These are phyloP conservation scores for Hypomesus transpacificus DNA, from an alignment of 2,113 vertebrate species.

Conservation along the genomic window DNA sequence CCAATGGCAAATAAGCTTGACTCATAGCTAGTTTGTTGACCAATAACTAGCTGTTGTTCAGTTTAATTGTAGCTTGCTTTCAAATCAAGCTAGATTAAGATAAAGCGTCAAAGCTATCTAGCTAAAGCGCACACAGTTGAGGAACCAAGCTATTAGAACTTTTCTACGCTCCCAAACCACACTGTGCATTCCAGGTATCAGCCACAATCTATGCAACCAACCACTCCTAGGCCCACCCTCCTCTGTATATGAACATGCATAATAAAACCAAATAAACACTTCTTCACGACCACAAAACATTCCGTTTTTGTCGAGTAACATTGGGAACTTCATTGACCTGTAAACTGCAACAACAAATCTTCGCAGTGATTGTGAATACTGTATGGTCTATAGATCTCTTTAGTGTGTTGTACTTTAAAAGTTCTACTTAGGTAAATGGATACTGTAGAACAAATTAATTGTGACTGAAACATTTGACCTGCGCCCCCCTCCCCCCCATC, in stretches of 20 bases:
- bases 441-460: neutral
- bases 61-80: no score
- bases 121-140: no score
- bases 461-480: neutral
- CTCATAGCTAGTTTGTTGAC: no score
- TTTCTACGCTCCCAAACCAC: neutral
- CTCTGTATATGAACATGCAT: neutral
- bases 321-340: conserved; percentile 13
- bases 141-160: no score
- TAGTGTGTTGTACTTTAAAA: neutral
- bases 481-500: neutral
- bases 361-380: conserved; percentile 4
- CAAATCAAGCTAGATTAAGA: no score
- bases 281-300: neutral
- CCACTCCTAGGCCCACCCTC: conserved; percentile 7
- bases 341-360: conserved; percentile 2
- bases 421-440: neutral
- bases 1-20: no score
- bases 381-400: neutral
- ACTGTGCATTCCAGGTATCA: conserved; percentile 15
- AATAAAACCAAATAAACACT: conserved; percentile 3
- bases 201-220: conserved; percentile 53
- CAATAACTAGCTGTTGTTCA: no score
- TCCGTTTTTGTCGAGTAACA: neutral
- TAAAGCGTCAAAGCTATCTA: no score